Conservation (phyloP, 2,888 invertebrate species). For the Spodoptera exigua region DNA sequence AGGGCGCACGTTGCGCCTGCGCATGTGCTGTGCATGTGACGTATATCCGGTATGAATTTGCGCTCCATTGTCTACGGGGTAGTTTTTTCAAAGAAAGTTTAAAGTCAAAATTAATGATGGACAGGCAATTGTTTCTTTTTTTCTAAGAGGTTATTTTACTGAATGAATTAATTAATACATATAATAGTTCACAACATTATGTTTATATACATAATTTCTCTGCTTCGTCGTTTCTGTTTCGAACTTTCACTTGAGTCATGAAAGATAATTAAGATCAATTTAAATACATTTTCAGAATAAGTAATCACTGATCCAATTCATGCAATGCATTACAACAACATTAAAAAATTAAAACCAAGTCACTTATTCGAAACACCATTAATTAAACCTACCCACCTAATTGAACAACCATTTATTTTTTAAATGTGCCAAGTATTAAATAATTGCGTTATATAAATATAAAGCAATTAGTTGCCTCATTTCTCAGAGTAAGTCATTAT, state of each 20-base stretch:
- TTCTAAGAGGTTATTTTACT: no score
- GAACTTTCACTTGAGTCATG: no score
- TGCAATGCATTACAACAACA: slow-evolving; percentile 6
- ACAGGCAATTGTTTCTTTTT: no score
- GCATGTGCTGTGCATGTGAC: slow-evolving; percentile 86
- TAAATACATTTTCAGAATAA: slow-evolving; percentile 15
- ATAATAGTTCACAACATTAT: no score
- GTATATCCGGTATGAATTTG: slow-evolving; percentile 86
- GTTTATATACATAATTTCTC: no score
- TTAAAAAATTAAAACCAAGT: slow-evolving; percentile 26
- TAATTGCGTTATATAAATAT: slow-evolving; percentile 33
- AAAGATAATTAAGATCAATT: neutral
- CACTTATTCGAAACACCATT: slow-evolving; percentile 9
- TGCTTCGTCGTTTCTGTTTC: no score
- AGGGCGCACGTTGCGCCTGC: slow-evolving; percentile 77
- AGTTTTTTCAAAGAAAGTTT: slow-evolving; percentile 66
- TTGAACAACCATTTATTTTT: slow-evolving; percentile 22
- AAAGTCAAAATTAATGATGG: slow-evolving; percentile 52
- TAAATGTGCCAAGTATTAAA: slow-evolving; percentile 31
- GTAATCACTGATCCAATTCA: slow-evolving; percentile 7
- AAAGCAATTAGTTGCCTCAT: slow-evolving; percentile 36
- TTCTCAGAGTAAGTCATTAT: slow-evolving; percentile 43
- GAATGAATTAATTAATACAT: no score
- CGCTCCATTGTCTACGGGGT: slow-evolving; percentile 71
- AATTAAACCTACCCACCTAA: slow-evolving; percentile 28